Evolutionary conservation across 2,888 invertebrate genomes (phyloP).

Genomic region (Agrilus mali): DNA sequence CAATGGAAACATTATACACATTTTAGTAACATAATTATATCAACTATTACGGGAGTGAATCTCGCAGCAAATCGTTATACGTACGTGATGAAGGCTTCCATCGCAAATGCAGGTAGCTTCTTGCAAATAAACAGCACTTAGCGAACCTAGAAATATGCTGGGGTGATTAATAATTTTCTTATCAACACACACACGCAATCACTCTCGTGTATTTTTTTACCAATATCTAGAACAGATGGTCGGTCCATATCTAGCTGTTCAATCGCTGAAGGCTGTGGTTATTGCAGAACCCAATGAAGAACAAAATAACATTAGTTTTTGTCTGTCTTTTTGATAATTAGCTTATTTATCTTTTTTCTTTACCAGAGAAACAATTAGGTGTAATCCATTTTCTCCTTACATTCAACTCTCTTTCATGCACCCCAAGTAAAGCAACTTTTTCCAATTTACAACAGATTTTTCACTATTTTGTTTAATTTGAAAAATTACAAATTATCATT

Average conservation of each 20-base stretch:
- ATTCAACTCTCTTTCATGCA: constrained; percentile 24
- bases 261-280: constrained; percentile 8
- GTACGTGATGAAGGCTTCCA: constrained; percentile 33
- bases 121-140: constrained; percentile 33
- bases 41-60: constrained; percentile 11
- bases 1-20: too few species aligned
- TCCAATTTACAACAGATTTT: too few species aligned
- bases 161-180: constrained; percentile 48
- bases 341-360: constrained; percentile 9
- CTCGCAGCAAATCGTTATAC: constrained; percentile 34
- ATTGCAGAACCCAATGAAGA: constrained; percentile 17
- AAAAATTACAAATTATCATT: too few species aligned
- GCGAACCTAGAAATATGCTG: constrained; percentile 50
- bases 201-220: constrained; percentile 21
- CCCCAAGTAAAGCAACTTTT: constrained; percentile 22
- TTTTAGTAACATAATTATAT: not conserved
- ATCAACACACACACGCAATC: constrained; percentile 37
- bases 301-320: constrained; percentile 23
- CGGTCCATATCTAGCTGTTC: constrained; percentile 9
- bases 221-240: constrained; percentile 7
- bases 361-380: constrained; percentile 9
- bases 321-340: constrained; percentile 11
- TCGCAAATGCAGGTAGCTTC: constrained; percentile 27
- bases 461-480: too few species aligned
- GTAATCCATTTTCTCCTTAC: constrained; percentile 14